These are phyloP conservation scores for Timema podura DNA, from an alignment of 2,888 invertebrate genomes.

Conservation along the genomic window DNA sequence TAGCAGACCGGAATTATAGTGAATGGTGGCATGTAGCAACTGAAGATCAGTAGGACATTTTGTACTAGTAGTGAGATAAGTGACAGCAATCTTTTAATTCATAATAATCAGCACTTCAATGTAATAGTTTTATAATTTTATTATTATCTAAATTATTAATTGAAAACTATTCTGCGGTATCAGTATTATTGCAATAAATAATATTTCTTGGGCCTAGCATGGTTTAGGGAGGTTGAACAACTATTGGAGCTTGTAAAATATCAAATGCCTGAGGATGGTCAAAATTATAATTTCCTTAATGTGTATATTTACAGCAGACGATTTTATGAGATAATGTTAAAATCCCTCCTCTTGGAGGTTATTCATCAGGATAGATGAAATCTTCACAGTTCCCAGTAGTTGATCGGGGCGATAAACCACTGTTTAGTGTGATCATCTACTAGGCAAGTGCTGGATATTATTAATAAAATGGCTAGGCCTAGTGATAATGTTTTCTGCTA, in stretches of 20 bases:
- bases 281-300: background rate
- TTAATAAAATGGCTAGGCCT: background rate
- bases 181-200: slow-evolving; percentile 11
- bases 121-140: background rate
- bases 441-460: background rate
- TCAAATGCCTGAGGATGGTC: background rate
- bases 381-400: background rate
- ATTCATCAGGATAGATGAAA: background rate
- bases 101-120: background rate
- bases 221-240: background rate
- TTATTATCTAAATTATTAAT: background rate
- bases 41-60: background rate
- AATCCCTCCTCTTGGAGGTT: background rate
- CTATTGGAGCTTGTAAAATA: background rate
- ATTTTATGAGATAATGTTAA: background rate
- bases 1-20: background rate
- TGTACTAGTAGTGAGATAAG: background rate
- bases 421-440: slow-evolving; percentile 1
- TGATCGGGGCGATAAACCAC: background rate
- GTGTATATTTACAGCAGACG: background rate
- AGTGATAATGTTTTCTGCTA: background rate
- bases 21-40: slow-evolving; percentile 1
- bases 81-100: background rate
- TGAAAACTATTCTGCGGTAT: background rate
- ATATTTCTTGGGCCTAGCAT: background rate